phyloP scores from a whole-genome alignment of 2,888 invertebrate genomes.

The Bruchidius siliquastri region DNA sequence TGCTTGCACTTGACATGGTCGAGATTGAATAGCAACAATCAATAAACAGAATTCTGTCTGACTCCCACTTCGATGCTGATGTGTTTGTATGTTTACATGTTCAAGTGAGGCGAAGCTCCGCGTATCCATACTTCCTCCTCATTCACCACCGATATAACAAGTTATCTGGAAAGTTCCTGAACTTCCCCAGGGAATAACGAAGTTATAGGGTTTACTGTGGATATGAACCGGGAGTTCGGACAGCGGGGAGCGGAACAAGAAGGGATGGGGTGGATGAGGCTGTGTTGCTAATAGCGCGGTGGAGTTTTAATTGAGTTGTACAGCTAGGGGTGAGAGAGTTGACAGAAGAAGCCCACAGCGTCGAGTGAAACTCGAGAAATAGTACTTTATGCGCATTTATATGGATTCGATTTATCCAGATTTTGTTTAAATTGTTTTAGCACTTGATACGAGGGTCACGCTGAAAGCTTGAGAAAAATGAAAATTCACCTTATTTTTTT shows the following conservation, averaged over 20 bases:
- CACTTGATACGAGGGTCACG: no score
- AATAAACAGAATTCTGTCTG: neutral
- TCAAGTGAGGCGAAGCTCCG: neutral
- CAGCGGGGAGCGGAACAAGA: neutral
- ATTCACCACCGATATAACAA: neutral
- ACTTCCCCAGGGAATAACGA: neutral
- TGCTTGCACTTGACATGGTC: no score
- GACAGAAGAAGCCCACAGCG: neutral
- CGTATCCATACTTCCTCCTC: neutral
- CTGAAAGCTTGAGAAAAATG: no score
- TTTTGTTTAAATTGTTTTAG: no score
- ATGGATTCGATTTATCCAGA: no score
- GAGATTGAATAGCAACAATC: neutral
- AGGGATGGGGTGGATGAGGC: neutral
- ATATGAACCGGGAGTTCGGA: neutral
- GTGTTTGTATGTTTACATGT: neutral
- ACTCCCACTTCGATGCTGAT: no score
- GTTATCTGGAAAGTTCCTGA: neutral
- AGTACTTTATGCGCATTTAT: no score
- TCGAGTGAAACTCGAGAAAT: no score
- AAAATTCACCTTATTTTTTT: no score
- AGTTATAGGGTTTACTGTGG: neutral
- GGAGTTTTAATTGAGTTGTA: neutral
- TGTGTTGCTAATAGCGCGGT: neutral
- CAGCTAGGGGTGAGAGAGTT: neutral